Conservation (phyloP, 2,113 vertebrate genomes). For the Prionailurus viverrinus region DNA sequence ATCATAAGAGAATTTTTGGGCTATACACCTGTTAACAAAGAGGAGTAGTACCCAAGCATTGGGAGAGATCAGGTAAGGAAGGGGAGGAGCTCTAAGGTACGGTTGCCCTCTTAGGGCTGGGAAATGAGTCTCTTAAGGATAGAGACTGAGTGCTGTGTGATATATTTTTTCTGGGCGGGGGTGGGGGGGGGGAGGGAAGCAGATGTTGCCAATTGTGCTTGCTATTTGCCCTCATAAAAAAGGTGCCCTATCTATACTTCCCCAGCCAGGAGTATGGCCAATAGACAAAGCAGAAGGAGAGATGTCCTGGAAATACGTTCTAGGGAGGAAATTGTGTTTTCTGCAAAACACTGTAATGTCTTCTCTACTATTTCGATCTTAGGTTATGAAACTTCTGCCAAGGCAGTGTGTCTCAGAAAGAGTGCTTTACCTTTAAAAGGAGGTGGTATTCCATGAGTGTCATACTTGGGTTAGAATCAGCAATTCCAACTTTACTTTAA, state of each 20-base stretch:
- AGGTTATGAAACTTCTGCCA: background rate
- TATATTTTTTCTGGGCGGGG: background rate
- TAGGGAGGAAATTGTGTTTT: background rate
- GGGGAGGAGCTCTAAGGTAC: background rate
- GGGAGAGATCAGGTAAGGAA: background rate
- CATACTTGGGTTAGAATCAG: background rate
- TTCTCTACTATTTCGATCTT: background rate
- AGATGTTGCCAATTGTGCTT: background rate
- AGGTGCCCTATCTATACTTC: background rate
- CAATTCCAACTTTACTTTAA: background rate
- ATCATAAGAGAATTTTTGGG: background rate
- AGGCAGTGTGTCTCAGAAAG: background rate
- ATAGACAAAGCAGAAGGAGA: background rate
- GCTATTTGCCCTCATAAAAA: background rate
- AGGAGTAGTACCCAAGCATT: background rate
- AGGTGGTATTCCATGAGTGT: background rate
- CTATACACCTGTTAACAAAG: background rate
- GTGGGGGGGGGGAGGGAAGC: accelerated
- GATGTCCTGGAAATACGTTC: background rate
- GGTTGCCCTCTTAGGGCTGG: background rate
- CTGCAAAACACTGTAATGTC: background rate
- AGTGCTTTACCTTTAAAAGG: background rate
- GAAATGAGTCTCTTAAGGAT: background rate
- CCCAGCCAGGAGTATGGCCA: background rate
- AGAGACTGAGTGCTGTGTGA: accelerated